A percentile compares a stretch with the other conserved stretches of the same genome.
Conservation (phyloP, 2,113 vertebrate genomes). For the Pipa parva region DNA sequence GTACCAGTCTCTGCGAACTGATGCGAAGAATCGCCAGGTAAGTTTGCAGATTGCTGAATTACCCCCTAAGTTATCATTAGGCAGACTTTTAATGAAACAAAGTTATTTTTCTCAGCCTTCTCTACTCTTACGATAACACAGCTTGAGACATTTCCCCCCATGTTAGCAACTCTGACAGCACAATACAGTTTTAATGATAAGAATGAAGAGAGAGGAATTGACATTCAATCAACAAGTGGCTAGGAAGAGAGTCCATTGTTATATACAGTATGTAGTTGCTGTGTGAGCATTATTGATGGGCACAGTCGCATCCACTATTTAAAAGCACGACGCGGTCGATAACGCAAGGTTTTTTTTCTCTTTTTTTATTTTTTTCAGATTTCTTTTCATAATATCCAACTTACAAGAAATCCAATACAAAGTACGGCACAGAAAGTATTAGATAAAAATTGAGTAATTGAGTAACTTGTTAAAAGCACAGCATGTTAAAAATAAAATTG, state of each 20-base stretch:
- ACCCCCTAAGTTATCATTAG: too few species aligned
- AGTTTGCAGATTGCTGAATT: too few species aligned
- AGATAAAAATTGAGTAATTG: constrained; percentile 19
- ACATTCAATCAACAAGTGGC: not conserved
- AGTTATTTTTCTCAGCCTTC: too few species aligned
- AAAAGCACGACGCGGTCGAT: constrained; percentile 8
- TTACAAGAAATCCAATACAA: constrained; percentile 26
- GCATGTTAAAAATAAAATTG: constrained; percentile 12
- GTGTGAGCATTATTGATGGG: constrained; percentile 6
- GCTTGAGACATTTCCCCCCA: too few species aligned
- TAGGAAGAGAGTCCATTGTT: constrained; percentile 6
- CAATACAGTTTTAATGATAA: not conserved
- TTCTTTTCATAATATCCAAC: constrained; percentile 8
- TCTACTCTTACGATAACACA: too few species aligned
- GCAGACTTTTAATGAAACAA: too few species aligned
- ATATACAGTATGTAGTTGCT: not conserved
- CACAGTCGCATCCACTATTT: not conserved
- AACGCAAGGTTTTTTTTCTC: not conserved
- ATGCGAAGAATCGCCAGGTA: too few species aligned
- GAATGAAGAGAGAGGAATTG: not conserved
- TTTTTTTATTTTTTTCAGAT: not conserved
- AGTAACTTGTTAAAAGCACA: constrained; percentile 13
- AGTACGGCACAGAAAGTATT: not conserved
- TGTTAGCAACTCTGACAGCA: not conserved
- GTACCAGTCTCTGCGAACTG: too few species aligned